Evolutionary conservation across 1,140 invertebrate species (phyloP).

Genomic region (Drosophila insularis): DNA sequence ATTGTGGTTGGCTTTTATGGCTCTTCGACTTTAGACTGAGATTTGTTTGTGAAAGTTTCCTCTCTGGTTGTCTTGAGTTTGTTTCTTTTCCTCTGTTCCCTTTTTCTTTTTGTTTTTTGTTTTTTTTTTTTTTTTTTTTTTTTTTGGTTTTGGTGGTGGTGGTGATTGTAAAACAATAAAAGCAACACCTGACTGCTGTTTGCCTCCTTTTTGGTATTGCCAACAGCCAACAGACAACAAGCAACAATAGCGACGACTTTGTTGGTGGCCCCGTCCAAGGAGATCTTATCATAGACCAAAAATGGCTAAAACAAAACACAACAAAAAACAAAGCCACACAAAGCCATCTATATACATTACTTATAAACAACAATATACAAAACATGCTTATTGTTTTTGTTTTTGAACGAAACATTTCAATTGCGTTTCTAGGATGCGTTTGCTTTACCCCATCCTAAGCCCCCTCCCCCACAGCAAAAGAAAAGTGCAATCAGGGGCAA

Average conservation of each 20-base stretch:
- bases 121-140: neutral
- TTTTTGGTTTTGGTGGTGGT: conserved; percentile 31
- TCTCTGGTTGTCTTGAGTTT: neutral
- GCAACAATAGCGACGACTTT: conserved; percentile 71
- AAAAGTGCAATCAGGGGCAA: neutral
- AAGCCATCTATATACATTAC: neutral
- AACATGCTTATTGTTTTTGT: conserved; percentile 73
- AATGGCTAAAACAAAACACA: conserved; percentile 4
- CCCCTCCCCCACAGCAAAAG: neutral
- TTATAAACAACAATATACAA: conserved; percentile 39
- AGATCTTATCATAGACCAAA: conserved; percentile 45
- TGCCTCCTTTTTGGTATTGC: conserved; percentile 23
- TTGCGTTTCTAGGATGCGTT: conserved; percentile 58
- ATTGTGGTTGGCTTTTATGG: conserved; percentile 76
- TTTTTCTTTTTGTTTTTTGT: neutral
- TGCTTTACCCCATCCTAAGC: conserved; percentile 18
- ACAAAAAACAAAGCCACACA: neutral
- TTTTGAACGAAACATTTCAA: conserved; percentile 62
- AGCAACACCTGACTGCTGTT: conserved; percentile 80
- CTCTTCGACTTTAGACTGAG: conserved; percentile 45
- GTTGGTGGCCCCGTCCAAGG: conserved; percentile 51
- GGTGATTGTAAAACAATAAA: conserved; percentile 81
- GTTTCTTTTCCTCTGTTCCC: neutral
- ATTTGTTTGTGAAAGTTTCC: conserved; percentile 63
- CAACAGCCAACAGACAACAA: neutral